Base-by-base conservation (phyloP, 1,140 invertebrate genomes). In the Drosophila elegans region DNA sequence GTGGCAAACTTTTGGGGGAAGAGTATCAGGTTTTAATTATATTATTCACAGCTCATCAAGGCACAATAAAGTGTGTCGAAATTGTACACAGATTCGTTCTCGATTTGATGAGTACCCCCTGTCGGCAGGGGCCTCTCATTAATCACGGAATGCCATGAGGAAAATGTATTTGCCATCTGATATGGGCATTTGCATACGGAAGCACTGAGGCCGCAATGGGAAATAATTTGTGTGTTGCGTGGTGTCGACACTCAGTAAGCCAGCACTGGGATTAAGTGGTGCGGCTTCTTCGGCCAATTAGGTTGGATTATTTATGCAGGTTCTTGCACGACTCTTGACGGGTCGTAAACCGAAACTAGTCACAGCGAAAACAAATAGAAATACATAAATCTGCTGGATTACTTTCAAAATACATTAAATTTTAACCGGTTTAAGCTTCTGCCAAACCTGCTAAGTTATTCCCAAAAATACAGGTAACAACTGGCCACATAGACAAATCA, bases 21-120 rank as follows among this genome's bases (percentile, higher is more conserved):
- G 39, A 51, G 69, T 68, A 76, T 82, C 67, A 49, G 59, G 41
- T 68, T 76, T 68, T 83, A 86, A 86, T 80, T 83, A 82, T 79
- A 79, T 64, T 75, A 86, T 86, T 86, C 82, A 83, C 82, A 86
- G 83, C 83, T 79, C 82, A 88, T 83, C 83, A 86, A 79, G 62
- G 51, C 60, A 61, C 68, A 68, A 80, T 81, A 74, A 78, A 80
- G 52, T 86, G 66, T 86, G 66, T 82, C 83, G 82, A 83, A 75
- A 88, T 41, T 74, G 74, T 81, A 36, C 55, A 51, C 10, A 74
- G 60, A 67, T 81, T 71, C 74, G 83, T 82, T 88, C 82, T 88
- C 63, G 74, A 79, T 86, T 75, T 56, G 59, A 56, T 52, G 49
- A 54, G 53, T 74, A 41, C 48, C 52, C 53, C 56, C 67, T 48